Percentiles rank a stretch among this genome's conserved stretches.
Evolutionary conservation across 30 jellyfish, hydroid and myxozoan species (phyloP).

Genomic region (Hydra vulgaris): DNA sequence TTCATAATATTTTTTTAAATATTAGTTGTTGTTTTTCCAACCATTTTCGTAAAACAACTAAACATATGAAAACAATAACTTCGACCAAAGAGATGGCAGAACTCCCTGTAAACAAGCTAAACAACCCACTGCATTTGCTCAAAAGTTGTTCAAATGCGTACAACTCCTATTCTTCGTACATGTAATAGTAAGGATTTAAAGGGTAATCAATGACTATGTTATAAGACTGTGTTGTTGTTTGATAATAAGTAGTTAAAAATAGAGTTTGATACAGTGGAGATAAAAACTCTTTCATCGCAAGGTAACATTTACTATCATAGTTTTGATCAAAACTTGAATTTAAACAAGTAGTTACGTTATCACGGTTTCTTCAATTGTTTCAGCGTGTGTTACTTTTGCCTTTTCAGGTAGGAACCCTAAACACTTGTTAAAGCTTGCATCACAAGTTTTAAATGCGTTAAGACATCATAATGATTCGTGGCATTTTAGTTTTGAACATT

Average conservation of each 20-base stretch:
- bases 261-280: background rate
- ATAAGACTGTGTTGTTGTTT: background rate
- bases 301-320: too few relatives aligned
- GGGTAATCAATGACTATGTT: background rate
- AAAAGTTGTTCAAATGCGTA: background rate
- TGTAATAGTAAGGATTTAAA: background rate
- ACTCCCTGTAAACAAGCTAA: constrained; percentile 23
- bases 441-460: background rate
- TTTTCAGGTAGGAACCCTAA: background rate
- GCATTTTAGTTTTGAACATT: background rate
- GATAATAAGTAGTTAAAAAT: background rate
- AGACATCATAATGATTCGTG: background rate
- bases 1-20: too few relatives aligned
- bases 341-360: too few relatives aligned
- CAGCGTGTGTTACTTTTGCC: background rate
- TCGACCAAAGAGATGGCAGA: constrained; percentile 15
- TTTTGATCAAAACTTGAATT: too few relatives aligned
- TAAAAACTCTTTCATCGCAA: background rate
- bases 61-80: background rate
- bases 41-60: background rate
- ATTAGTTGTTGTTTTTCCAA: background rate
- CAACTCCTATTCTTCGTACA: background rate
- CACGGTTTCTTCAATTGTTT: background rate
- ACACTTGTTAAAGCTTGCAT: background rate
- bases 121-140: constrained; percentile 17